Evolutionary conservation across 2,797 vertebrate species (phyloP).

Genomic region (Clamator glandarius): DNA sequence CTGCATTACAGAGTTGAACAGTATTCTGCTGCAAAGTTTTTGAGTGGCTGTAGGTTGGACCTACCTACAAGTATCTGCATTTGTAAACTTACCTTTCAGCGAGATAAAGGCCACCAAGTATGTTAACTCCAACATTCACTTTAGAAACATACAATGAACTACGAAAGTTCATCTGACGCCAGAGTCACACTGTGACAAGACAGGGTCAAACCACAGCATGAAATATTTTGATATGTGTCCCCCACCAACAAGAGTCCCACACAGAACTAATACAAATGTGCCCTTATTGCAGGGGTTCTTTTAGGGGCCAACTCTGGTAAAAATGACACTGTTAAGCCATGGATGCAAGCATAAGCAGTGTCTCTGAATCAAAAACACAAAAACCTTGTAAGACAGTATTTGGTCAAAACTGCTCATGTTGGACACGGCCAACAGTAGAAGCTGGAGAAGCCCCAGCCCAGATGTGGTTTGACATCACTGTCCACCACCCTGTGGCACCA

Average conservation of each 20-base stretch:
- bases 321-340: background rate
- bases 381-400: background rate
- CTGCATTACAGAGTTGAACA: background rate
- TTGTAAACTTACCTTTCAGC: background rate
- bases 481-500: background rate
- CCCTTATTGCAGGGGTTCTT: background rate
- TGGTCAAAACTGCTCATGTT: background rate
- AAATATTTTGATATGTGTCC: conserved; percentile 22
- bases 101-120: background rate
- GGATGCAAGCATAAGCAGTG: background rate
- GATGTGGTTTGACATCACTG: fast-evolving
- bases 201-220: background rate
- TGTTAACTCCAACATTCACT: background rate
- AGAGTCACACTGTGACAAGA: background rate
- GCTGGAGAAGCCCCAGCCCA: background rate
- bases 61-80: background rate
- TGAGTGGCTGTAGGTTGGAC: background rate
- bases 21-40: background rate
- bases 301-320: background rate
- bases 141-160: background rate
- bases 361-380: background rate
- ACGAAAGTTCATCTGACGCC: background rate
- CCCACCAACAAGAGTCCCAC: background rate
- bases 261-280: background rate
- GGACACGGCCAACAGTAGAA: background rate